These are phyloP conservation scores for Coenonympha glycerion DNA, from an alignment of 2,888 invertebrate genomes.

Conservation along the genomic window DNA sequence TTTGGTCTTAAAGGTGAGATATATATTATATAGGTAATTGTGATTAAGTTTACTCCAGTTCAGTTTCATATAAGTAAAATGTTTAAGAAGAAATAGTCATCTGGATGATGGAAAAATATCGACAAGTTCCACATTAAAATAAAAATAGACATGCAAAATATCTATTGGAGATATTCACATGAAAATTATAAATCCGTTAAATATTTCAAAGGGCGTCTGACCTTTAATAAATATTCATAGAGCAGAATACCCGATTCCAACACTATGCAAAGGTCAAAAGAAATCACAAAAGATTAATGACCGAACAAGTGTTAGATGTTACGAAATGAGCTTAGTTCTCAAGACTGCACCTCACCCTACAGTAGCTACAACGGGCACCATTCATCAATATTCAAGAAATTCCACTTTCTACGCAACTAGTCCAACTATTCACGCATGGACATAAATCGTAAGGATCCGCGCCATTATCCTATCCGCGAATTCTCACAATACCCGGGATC, in stretches of 20 bases:
- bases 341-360: constrained; percentile 40
- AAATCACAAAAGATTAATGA: constrained; percentile 52
- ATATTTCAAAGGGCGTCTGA: neutral
- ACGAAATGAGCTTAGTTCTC: constrained; percentile 46
- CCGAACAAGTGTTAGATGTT: constrained; percentile 55
- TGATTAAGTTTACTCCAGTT: no score
- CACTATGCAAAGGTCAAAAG: constrained; percentile 28
- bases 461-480: constrained; percentile 67
- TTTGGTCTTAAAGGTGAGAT: no score
- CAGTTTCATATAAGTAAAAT: no score
- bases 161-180: no score
- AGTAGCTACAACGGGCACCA: constrained; percentile 29
- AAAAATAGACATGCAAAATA: no score
- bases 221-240: neutral
- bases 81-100: no score
- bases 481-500: constrained; percentile 48
- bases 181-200: neutral
- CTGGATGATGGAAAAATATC: no score
- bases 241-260: neutral
- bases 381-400: constrained; percentile 72
- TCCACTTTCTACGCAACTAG: constrained; percentile 61
- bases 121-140: no score
- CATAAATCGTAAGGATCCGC: constrained; percentile 57
- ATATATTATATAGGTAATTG: no score
- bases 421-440: constrained; percentile 40